Percentiles rank a stretch among this genome's conserved stretches.
phyloP scores from a whole-genome alignment of 2,113 vertebrate species.

The Sporophila hypoxantha region DNA sequence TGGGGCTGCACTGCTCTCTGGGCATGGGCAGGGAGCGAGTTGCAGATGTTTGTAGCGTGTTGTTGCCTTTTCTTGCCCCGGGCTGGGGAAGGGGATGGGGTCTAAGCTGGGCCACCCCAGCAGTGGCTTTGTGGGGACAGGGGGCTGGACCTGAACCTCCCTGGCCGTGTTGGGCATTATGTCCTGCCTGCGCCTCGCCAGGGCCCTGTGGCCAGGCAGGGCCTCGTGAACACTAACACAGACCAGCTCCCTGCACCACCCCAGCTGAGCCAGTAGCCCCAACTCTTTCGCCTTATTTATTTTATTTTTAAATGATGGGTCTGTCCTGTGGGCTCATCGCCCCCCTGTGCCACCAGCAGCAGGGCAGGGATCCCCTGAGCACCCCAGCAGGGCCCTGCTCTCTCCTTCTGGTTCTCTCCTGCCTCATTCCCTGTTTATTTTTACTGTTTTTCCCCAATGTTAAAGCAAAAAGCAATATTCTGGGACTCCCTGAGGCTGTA shows the following conservation, averaged over 20 bases:
- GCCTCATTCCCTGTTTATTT: neutral
- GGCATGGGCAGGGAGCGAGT: neutral
- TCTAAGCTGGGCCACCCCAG: neutral
- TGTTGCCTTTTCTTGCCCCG: conserved; percentile 33
- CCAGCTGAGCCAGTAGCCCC: conserved; percentile 34
- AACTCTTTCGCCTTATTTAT: conserved; percentile 51
- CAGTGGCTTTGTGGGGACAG: neutral
- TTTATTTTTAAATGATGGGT: conserved; percentile 16
- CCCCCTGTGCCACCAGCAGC: neutral
- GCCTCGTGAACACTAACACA: conserved; percentile 18
- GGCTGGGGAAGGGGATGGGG: neutral
- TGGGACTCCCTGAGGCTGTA: neutral
- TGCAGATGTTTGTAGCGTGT: neutral
- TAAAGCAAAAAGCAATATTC: conserved; percentile 75
- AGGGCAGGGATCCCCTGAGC: neutral
- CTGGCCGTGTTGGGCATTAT: neutral
- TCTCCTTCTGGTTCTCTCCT: neutral
- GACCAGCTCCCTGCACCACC: neutral
- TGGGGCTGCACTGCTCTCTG: neutral
- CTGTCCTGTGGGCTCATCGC: neutral
- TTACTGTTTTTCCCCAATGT: neutral
- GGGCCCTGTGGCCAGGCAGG: neutral
- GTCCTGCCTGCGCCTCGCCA: neutral
- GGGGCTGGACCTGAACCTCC: neutral
- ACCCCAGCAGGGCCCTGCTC: neutral